Base-by-base conservation (phyloP, 2,113 vertebrate species). In the Trogon melanurus region DNA sequence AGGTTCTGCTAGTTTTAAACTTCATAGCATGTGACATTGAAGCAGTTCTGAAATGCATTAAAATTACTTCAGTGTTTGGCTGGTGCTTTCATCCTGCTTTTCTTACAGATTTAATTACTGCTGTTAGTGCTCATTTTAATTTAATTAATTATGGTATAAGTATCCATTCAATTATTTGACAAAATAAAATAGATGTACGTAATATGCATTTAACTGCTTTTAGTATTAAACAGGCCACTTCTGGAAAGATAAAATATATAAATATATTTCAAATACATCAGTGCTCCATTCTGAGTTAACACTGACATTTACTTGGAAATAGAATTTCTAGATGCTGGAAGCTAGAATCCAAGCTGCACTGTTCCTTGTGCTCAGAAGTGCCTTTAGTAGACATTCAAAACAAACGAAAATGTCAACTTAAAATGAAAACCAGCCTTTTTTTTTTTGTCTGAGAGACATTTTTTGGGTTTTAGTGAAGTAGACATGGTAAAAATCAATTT, bases 1-100 rank as follows among this genome's bases (percentile, higher is more conserved):
- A 61, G 57, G 80, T 95, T 94, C 60, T 94, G 56, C 86, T 67
- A 29, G 67, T 92, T 95, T 96, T 88, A 78, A 80, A 66, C 76
- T 89, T 92, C 17, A 32, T 18, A 66, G 48, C 48, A 27, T 86
- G 65, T 89, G 73, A 85, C 78, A 54, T 53, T 64, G 85, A 90
- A 93, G 71, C 72, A 79, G 23, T 88, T 82, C 54, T 93, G 85
- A 93, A 89, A 53, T 41, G n/a, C 23, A 25, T 89, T 88, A 64
- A 67, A 88, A 94, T 61, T 79, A 29, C 13, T 41, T 70, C 10
- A 61, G 30, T 78, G 38, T 73, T 91, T 88, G 85, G 62, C 50
- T 83, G 10, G 48, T 75, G 36, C 64, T 92, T 91, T 94, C 57
- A 58, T 89, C 21, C 48, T 64, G 15, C 16, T 79, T 87, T 81